Base-by-base conservation (phyloP, 2,797 vertebrate genomes). In the Notolabrus celidotus region DNA sequence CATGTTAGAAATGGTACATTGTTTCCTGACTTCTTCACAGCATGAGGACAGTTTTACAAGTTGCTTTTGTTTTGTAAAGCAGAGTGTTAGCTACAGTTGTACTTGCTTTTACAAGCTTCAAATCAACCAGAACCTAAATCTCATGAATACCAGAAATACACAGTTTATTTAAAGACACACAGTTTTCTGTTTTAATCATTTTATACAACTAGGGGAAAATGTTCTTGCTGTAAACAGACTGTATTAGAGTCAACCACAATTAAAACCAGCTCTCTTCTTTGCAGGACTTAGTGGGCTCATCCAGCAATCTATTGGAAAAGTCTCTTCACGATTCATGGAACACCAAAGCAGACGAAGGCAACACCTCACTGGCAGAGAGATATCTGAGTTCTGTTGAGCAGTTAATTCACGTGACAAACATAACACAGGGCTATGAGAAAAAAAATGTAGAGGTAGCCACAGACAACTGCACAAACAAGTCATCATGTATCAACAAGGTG, bases 301-400 rank as follows among this genome's bases (percentile, higher is more conserved):
- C 89, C 50, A 94, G 92, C 71, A 92, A 93, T 67, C 31, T 94
- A 50, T 20, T 95, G 47, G 69, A 89, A 0, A 0, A 1, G 0
- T 41, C 56, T 59, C 72, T 89, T 14, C 0, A 0, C 5, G 0
- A 0, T 0, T 17, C 71, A 0, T 92, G 92, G 91, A 7, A 0
- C 0, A 0, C 0, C 0, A 0, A 0, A 0, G 0, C 0, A 2
- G 0, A 1, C 0, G 0, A 5, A 0, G 1, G 0, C 2, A 23
- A 7, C 34, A 0, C 0, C 0, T 10, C 54, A 9, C 0, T 91
- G 34, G 67, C 91, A 27, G 19, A 54, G 42, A 42, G 0, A 2
- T 94, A 89, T 66, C 55, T 95, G 69, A 0, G 0, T 0, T 74
- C 89, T 7, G 31, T 95, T 14, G 92, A 94, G 81, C 0, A 2